Conservation (phyloP, 1,140 invertebrate species). For the Penaeus indicus region DNA sequence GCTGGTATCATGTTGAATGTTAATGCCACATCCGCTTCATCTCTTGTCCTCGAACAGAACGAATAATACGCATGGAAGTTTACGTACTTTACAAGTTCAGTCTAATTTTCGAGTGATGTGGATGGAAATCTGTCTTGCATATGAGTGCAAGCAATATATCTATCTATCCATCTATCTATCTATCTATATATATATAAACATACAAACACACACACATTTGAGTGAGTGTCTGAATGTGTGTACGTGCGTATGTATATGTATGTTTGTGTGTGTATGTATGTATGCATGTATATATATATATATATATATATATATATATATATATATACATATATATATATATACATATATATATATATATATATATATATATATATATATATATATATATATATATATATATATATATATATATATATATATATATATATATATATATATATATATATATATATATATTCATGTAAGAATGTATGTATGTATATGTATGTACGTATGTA, state of each 20-base stretch:
- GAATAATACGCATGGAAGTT: no score
- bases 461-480: not conserved
- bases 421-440: not conserved
- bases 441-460: not conserved
- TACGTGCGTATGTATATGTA: conserved; percentile 15
- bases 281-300: conserved; percentile 23
- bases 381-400: not conserved
- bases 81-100: no score
- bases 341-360: not conserved
- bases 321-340: not conserved
- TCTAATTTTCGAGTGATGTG: no score
- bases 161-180: not conserved
- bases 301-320: not conserved
- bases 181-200: conserved; percentile 2
- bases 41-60: no score
- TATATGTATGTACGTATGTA: conserved; percentile 31
- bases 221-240: not conserved
- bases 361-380: not conserved
- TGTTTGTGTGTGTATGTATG: not conserved
- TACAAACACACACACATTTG: not conserved
- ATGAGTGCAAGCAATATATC: not conserved
- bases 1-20: no score
- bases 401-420: not conserved
- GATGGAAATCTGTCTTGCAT: not conserved
- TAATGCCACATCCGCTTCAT: no score